Conservation (phyloP, 2,797 vertebrate species). For the Scyliorhinus canicula region DNA sequence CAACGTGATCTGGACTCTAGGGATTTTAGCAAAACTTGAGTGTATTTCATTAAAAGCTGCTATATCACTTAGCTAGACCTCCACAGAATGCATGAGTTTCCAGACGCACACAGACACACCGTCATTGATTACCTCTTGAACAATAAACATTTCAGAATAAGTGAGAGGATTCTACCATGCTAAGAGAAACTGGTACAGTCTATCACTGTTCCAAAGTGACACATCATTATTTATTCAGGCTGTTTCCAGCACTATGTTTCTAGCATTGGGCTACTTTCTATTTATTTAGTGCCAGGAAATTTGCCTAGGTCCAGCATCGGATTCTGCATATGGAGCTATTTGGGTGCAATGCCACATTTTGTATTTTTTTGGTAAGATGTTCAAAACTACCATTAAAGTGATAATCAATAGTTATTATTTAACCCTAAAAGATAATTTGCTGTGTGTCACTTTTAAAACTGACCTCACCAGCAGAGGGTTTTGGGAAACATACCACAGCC, state of each 20-base stretch:
- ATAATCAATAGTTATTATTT: background rate
- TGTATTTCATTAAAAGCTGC: background rate
- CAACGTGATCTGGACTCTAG: background rate
- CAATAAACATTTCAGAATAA: background rate
- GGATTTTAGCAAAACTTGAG: background rate
- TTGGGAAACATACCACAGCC: no score
- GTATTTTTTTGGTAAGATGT: background rate
- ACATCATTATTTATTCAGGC: background rate
- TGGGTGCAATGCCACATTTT: background rate
- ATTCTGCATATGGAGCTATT: background rate
- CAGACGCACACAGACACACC: background rate
- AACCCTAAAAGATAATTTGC: no score
- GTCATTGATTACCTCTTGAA: background rate
- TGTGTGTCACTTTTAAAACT: no score
- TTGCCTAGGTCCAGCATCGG: background rate
- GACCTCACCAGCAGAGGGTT: no score
- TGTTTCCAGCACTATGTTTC: background rate
- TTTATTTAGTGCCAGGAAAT: background rate
- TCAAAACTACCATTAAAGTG: background rate
- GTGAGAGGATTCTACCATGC: background rate
- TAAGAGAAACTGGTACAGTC: background rate
- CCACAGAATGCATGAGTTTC: background rate
- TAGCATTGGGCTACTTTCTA: background rate
- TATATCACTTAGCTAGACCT: background rate
- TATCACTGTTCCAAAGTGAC: background rate